Conservation (phyloP, 2,113 vertebrate species). For the Corythornis vintsioides region DNA sequence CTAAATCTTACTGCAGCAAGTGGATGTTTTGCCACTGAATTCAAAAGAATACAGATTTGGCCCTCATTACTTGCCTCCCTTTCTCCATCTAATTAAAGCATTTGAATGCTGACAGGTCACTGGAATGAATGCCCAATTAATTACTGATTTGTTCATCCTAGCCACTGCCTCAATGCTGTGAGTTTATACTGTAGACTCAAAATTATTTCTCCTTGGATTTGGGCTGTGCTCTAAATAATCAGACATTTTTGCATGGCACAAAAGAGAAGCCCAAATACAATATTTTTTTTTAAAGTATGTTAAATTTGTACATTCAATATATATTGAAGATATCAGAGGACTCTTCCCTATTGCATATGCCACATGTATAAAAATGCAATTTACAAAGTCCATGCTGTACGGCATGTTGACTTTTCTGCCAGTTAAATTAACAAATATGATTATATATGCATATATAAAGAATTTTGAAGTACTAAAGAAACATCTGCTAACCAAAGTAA, state of each 20-base stretch:
- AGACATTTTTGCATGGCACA: conserved; percentile 8
- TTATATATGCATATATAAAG: conserved; percentile 44
- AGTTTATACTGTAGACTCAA: conserved; percentile 37
- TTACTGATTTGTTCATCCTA: conserved; percentile 76
- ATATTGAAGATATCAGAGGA: neutral
- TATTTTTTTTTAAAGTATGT: conserved; percentile 34
- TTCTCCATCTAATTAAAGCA: conserved; percentile 77
- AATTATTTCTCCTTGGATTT: conserved; percentile 60
- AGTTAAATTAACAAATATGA: conserved; percentile 77
- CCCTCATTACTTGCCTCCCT: conserved; percentile 67
- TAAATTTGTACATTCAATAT: conserved; percentile 31
- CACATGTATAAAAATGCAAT: neutral
- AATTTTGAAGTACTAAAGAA: conserved; percentile 75
- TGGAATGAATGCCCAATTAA: conserved; percentile 77
- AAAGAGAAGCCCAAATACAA: conserved; percentile 36
- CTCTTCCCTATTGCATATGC: neutral
- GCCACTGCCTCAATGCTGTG: conserved; percentile 63
- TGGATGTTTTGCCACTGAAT: conserved; percentile 60
- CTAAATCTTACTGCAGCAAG: conserved; percentile 64
- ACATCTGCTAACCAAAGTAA: conserved; percentile 78
- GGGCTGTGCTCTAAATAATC: conserved; percentile 41
- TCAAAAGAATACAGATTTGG: conserved; percentile 62
- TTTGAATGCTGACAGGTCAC: conserved; percentile 79
- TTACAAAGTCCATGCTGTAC: conserved; percentile 39
- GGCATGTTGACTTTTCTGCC: conserved; percentile 40